Percentiles rank a stretch among this genome's conserved stretches.
phyloP scores from a whole-genome alignment of 2,113 vertebrate genomes.

The Echinops telfairi region DNA sequence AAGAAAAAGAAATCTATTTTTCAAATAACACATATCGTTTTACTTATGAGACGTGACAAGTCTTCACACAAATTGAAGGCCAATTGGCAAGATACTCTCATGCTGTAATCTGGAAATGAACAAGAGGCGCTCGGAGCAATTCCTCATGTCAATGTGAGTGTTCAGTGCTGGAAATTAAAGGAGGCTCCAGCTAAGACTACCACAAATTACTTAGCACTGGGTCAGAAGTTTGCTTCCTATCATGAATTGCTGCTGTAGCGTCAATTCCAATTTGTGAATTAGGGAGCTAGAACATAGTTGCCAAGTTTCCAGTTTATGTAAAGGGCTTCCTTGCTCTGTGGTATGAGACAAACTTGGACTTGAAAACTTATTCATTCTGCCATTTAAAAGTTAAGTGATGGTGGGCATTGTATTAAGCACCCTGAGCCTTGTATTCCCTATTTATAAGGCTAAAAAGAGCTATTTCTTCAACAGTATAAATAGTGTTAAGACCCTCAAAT shows the following conservation, averaged over 20 bases:
- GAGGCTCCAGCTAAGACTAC: background rate
- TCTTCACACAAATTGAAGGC: background rate
- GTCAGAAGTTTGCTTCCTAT: background rate
- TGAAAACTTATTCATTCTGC: background rate
- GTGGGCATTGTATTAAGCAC: background rate
- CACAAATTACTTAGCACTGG: background rate
- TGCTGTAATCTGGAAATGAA: background rate
- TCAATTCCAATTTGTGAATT: background rate
- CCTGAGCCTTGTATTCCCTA: no score
- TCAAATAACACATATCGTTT: background rate
- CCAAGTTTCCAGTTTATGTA: background rate
- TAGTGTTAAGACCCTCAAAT: background rate
- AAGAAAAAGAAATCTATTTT: background rate
- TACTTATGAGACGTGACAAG: background rate
- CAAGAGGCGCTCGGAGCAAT: background rate
- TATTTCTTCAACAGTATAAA: no score
- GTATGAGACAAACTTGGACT: background rate
- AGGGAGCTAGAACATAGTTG: background rate
- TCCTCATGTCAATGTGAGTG: background rate
- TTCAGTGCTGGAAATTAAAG: background rate
- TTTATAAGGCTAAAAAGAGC: background rate
- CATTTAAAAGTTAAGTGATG: background rate
- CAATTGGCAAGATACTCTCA: background rate
- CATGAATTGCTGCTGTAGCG: background rate
- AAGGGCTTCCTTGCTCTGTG: background rate